A percentile compares a stretch with the other conserved stretches of the same genome.
These are phyloP conservation scores for Elymnias hypermnestra DNA, from an alignment of 1,140 invertebrate species.

Conservation along the genomic window DNA sequence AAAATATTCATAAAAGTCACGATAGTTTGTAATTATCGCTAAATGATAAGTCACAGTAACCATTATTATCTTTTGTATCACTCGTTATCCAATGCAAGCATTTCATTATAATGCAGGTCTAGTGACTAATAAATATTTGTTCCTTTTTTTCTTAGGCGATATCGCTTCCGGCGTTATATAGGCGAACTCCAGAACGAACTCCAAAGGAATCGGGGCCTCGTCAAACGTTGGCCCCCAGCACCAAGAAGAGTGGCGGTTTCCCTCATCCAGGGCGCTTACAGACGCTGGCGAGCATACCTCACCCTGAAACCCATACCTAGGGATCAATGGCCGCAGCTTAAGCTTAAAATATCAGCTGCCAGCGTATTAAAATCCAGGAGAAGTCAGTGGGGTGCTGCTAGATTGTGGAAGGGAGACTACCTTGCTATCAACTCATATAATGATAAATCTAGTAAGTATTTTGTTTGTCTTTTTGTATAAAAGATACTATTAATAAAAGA, in stretches of 20 bases:
- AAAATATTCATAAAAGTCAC: too few species aligned
- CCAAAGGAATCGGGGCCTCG: constrained; percentile 28
- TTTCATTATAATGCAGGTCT: too few species aligned
- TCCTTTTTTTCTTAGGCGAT: constrained; percentile 72
- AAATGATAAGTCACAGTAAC: too few species aligned
- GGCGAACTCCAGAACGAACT: constrained; percentile 74
- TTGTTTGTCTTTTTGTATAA: too few species aligned
- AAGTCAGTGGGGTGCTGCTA: constrained; percentile 86
- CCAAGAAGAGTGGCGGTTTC: constrained; percentile 77
- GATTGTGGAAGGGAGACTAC: constrained; percentile 96
- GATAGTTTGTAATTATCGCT: too few species aligned
- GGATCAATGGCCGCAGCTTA: constrained; percentile 92
- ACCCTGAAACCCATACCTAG: constrained; percentile 88
- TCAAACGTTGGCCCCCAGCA: constrained; percentile 86
- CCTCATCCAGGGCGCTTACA: constrained; percentile 80
- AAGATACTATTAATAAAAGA: too few species aligned
- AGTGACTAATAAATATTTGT: too few species aligned
- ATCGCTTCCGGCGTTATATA: constrained; percentile 90
- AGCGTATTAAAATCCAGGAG: constrained; percentile 86
- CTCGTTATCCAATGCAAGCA: too few species aligned
- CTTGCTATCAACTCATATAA: constrained; percentile 87
- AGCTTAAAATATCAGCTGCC: constrained; percentile 87
- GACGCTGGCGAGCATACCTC: constrained; percentile 92
- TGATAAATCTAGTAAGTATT: constrained; percentile 76
- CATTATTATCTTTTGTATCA: too few species aligned